Evolutionary conservation across 2,888 invertebrate genomes (phyloP), one percentile per base, ranked within the genome.

Genomic region (Abrostola tripartita): DNA sequence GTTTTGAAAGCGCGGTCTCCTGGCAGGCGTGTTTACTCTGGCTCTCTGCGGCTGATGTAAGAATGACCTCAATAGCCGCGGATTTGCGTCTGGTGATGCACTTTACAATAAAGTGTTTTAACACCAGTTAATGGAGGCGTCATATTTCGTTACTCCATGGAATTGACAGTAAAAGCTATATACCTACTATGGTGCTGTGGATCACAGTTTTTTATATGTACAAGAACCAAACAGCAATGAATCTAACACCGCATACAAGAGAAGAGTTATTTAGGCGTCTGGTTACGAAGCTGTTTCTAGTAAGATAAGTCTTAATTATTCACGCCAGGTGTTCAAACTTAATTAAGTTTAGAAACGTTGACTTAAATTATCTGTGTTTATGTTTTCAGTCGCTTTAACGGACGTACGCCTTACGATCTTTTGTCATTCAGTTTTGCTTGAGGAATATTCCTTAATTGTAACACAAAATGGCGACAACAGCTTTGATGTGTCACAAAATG

Each of bases 21-120:
- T 68, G 65, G 63, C 65, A 68, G 69, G 73, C 71, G 61, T 83
- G 83, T 83, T 79, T 81, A 73, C 77, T 68, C 66, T 70, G 66
- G 67, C 58, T 62, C 78, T 66, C 68, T 74, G 73, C 49, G 63
- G 66, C 64, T 80, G 79, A 78, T 80, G 79, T 74, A 73, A 76
- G 76, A 81, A 82, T 83, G 81, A 80, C 85, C 81, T 77, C 78
- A 79, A 80, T 83, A 79, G 71, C 81, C 77, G 55, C 58, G 71
- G 76, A 76, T 81, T 68, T 71, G 66, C 66, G 58, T 64, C 64
- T 65, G 58, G 40, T 62, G 52, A 60, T 61, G 42, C 65, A 54
- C 37, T 65, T 61, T 57, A 50, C 52, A 55, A 68, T 59, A 51
- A 59, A 71, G 52, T 54, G n/a, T 40, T 60, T 70, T 70, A 71